phyloP scores from a whole-genome alignment of 2,888 invertebrate species.

The Eupithecia subumbrata region DNA sequence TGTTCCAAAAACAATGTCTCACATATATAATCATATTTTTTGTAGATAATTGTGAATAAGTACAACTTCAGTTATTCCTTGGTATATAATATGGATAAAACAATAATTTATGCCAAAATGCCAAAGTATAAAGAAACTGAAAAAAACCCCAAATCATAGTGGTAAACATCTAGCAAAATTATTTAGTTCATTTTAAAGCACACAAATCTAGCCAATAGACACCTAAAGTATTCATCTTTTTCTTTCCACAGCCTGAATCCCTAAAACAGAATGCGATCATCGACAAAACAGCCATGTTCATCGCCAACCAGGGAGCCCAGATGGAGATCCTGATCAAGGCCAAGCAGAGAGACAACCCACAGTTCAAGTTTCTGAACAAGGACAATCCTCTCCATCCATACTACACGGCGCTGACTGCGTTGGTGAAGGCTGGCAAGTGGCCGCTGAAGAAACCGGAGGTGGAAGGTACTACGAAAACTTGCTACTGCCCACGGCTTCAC shows the following conservation, averaged over 20 bases:
- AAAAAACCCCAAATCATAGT: too few relatives aligned
- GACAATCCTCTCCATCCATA: conserved; percentile 93
- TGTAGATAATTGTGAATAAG: too few relatives aligned
- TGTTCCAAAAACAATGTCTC: too few relatives aligned
- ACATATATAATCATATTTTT: too few relatives aligned
- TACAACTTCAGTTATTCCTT: too few relatives aligned
- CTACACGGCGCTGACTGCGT: conserved; percentile 88
- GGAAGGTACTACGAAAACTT: conserved; percentile 58
- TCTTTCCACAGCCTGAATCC: conserved; percentile 88
- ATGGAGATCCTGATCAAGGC: conserved; percentile 99
- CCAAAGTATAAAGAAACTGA: too few relatives aligned
- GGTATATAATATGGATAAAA: too few relatives aligned
- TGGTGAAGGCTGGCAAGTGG: conserved; percentile 73
- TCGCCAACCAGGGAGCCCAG: conserved; percentile 95
- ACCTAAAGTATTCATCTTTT: conserved; percentile 7
- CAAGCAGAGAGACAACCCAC: conserved; percentile 96
- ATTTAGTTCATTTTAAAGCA: too few relatives aligned
- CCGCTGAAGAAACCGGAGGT: conserved; percentile 66
- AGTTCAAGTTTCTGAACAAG: conserved; percentile 96
- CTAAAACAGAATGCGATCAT: conserved; percentile 96
- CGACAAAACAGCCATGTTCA: conserved; percentile 96
- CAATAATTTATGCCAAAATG: too few relatives aligned
- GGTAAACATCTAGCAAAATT: too few relatives aligned
- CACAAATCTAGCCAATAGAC: not conserved
- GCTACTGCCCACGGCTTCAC: too few relatives aligned